Conservation (phyloP, 2,113 vertebrate genomes). For the Microtus montanus region DNA sequence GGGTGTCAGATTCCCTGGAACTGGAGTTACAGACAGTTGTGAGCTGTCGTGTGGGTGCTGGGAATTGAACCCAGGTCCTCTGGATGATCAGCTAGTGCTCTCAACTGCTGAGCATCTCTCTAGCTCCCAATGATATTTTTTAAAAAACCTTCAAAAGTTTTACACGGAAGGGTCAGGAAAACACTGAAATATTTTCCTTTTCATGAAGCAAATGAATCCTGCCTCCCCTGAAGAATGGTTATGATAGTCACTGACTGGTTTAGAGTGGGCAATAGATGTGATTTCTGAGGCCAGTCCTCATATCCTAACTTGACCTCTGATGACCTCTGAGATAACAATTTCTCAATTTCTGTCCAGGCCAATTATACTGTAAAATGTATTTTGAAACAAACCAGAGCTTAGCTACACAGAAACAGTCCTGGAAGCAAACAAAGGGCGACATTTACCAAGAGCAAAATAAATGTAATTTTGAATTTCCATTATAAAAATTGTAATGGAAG, state of each 20-base stretch:
- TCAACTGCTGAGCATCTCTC: not conserved
- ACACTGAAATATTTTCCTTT: not conserved
- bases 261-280: not conserved
- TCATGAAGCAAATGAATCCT: constrained; percentile 33
- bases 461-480: constrained; percentile 9
- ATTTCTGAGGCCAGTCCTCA: not conserved
- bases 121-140: not conserved
- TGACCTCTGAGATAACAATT: not conserved
- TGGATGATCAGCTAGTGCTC: not conserved
- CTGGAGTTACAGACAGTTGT: not conserved
- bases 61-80: not conserved
- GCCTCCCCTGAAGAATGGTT: not conserved
- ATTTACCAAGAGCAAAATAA: constrained; percentile 25
- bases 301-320: not conserved
- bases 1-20: not conserved
- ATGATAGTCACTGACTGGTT: not conserved
- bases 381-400: constrained; percentile 43
- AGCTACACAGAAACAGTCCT: not conserved
- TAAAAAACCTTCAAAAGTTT: constrained; percentile 2
- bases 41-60: not conserved
- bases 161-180: not conserved
- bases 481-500: constrained; percentile 5
- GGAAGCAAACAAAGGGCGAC: not conserved
- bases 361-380: constrained; percentile 6
- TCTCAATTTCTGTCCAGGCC: not conserved